These are phyloP conservation scores for Smutsia gigantea DNA, from an alignment of 2,797 vertebrate species.

Conservation along the genomic window DNA sequence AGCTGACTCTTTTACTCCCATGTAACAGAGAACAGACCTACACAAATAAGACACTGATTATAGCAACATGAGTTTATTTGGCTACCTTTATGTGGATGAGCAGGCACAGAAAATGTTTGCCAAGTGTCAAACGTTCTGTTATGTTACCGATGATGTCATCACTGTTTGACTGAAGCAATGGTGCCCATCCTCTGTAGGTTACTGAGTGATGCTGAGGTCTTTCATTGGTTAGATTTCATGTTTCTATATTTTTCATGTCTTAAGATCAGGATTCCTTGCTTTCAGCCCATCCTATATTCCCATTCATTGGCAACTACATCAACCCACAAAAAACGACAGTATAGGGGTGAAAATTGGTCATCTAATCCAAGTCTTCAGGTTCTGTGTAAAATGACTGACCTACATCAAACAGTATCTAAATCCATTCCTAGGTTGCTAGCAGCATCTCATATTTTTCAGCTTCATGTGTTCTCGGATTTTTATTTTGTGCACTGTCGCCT, in stretches of 20 bases:
- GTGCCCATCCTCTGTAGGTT: not conserved
- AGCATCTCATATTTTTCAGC: slow-evolving; percentile 15
- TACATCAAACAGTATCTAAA: slow-evolving; percentile 37
- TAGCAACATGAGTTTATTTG: slow-evolving; percentile 29
- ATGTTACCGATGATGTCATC: not conserved
- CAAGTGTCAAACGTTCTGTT: not conserved
- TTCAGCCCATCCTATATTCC: not conserved
- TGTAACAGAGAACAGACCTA: not conserved
- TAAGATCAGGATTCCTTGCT: not conserved
- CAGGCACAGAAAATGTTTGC: slow-evolving; percentile 24
- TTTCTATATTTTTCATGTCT: not conserved
- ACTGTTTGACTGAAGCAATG: not conserved
- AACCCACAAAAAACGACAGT: not conserved
- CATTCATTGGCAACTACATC: slow-evolving; percentile 7
- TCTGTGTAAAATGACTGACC: not conserved
- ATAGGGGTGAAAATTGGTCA: slow-evolving; percentile 9
- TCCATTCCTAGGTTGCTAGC: slow-evolving; percentile 27
- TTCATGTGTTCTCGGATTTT: not conserved
- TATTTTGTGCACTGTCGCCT: not conserved
- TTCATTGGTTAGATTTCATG: not conserved
- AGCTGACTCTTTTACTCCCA: not conserved
- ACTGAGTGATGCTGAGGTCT: not conserved
- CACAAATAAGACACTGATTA: not conserved
- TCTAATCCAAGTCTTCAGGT: slow-evolving; percentile 12
- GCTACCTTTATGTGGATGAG: not conserved